Percentiles rank a stretch among this genome's conserved stretches.
Conservation (phyloP, 2,113 vertebrate species). For the Otocyon megalotis region DNA sequence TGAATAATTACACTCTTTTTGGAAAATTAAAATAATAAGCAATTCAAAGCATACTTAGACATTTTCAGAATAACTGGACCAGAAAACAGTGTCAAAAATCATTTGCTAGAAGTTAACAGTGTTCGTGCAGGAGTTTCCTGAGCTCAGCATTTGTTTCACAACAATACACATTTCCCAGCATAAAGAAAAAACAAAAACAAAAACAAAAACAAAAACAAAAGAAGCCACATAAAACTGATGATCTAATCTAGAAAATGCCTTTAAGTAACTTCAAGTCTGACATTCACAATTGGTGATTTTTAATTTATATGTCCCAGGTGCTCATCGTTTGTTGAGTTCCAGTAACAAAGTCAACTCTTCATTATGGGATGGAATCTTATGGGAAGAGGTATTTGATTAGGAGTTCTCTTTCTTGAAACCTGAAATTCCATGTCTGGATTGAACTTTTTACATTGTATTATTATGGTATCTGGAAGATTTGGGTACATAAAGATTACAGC, state of each 20-base stretch:
- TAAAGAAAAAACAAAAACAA: not conserved
- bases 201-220: not conserved
- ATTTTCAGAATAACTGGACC: constrained; percentile 51
- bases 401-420: not conserved
- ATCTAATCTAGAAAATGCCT: not conserved
- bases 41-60: constrained; percentile 41
- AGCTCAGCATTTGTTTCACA: constrained; percentile 63
- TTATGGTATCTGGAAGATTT: not conserved
- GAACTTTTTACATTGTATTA: not conserved
- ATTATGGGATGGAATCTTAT: not conserved
- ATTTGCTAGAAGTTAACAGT: constrained; percentile 18
- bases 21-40: constrained; percentile 53
- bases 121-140: not conserved
- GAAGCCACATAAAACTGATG: constrained; percentile 6
- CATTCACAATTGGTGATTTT: not conserved
- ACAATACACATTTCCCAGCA: not conserved
- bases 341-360: not conserved
- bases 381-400: not conserved
- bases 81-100: constrained; percentile 47
- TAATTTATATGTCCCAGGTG: not conserved
- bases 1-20: constrained; percentile 34
- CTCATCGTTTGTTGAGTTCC: not conserved
- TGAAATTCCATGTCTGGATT: not conserved
- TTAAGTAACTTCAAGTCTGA: not conserved
- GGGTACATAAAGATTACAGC: not conserved